Evolutionary conservation across 2,113 vertebrate species (phyloP), one percentile per base, ranked within the genome.

Genomic region (Myotis yumanensis): DNA sequence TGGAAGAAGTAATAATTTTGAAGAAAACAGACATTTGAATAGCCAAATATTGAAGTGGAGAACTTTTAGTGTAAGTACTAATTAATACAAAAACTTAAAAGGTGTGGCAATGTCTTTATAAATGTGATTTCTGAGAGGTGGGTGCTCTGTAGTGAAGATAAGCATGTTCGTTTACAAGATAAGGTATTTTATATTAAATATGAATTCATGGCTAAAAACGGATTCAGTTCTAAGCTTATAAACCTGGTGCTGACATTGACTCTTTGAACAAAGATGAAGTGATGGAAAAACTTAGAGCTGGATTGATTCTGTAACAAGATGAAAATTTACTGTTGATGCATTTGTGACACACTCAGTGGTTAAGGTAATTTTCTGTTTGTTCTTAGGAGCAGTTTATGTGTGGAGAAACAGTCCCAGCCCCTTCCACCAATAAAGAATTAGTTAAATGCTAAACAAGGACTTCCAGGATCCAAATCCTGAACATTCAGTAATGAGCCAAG

Each of bases 321-420:
- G 25, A 89, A 82, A 54, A 17, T 92, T 93, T 48, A 57, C 30
- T 76, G 4, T 48, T 40, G 75, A 23, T 89, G 12, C 46, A 57
- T 79, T 37, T 81, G 30, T 84, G 82, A 30, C 28, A 68, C 15
- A 77, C 32, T 77, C 10, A 2, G 9, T 88, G 48, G 43, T 35
- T 88, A 81, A 81, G 95, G 8, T 32, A 46, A 11, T 97, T 85
- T 92, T 72, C 95, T 52, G 7, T 96, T 96, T 91, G 91, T 7
- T 93, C 98, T 82, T 97, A 99, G 99, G 99, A 99, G 85, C 97
- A 99, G 92, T 99, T 99, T 95, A 98, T 99, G 98, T 98, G 97
- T 28, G 99, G 99, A 88, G 99, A 99, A 98, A 96, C 98, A 11
- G 28, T 99, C 2, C 97, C 98, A 87, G 99, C 98, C 32, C 98